Percentiles rank a stretch among this genome's conserved stretches.
These are phyloP conservation scores for Rhipidura dahli DNA, from an alignment of 2,113 vertebrate genomes.

Conservation along the genomic window DNA sequence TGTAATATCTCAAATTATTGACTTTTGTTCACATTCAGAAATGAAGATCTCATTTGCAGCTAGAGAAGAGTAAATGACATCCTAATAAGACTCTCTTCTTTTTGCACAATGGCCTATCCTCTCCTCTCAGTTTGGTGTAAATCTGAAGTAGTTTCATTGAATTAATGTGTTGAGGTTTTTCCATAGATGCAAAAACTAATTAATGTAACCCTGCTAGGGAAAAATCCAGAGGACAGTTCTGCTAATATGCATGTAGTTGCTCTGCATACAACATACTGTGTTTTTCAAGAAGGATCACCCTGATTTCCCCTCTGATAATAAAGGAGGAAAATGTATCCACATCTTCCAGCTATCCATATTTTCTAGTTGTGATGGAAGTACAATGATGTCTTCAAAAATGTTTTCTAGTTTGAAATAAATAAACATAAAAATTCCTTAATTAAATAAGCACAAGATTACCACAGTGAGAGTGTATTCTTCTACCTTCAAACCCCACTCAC, in stretches of 20 bases:
- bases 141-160: background rate
- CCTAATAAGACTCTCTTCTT: background rate
- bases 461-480: background rate
- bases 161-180: background rate
- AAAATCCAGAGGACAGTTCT: background rate
- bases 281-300: background rate
- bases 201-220: background rate
- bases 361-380: background rate
- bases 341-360: background rate
- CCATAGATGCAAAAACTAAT: background rate
- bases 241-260: background rate
- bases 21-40: conserved; percentile 22
- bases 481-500: fast-evolving
- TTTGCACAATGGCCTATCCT: background rate
- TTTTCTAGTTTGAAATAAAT: background rate
- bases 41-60: background rate
- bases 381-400: background rate
- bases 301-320: background rate
- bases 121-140: background rate
- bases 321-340: background rate
- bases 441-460: background rate
- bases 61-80: background rate
- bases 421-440: background rate
- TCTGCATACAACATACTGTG: background rate
- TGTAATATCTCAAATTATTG: background rate